A percentile compares a stretch with the other conserved stretches of the same genome.
These are phyloP conservation scores for Denticeps clupeoides DNA, from an alignment of 2,797 vertebrate genomes.

Conservation along the genomic window DNA sequence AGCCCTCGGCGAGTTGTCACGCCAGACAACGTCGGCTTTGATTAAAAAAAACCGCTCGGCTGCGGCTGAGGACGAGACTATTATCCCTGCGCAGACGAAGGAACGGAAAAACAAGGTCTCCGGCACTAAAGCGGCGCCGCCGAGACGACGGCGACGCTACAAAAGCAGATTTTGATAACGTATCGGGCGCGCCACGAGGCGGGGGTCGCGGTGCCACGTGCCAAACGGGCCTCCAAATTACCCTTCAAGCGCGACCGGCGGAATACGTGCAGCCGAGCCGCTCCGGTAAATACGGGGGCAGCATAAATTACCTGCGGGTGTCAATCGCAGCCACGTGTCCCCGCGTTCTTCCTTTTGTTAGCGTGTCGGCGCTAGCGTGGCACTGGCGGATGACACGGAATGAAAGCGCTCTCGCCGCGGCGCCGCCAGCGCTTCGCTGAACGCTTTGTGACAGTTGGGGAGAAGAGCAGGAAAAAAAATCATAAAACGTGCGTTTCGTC, in stretches of 20 bases:
- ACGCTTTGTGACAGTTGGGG: constrained; percentile 62
- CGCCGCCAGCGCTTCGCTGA: constrained; percentile 51
- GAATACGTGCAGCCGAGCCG: constrained; percentile 40
- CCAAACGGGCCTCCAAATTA: constrained; percentile 64
- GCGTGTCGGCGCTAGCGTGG: constrained; percentile 58
- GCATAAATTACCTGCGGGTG: constrained; percentile 68
- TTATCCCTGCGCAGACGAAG: constrained; percentile 46
- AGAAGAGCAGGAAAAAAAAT: no score
- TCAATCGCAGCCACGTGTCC: constrained; percentile 56
- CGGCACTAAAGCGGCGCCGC: constrained; percentile 55
- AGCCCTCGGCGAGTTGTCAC: constrained; percentile 38
- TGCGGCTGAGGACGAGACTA: constrained; percentile 45
- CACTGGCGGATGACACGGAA: constrained; percentile 61
- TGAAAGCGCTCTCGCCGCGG: constrained; percentile 57
- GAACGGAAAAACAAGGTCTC: constrained; percentile 54
- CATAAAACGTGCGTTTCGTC: constrained; percentile 55
- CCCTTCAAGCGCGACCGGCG: constrained; percentile 52
- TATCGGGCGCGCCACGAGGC: constrained; percentile 42
- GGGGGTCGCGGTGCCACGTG: constrained; percentile 42
- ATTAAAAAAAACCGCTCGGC: constrained; percentile 48
- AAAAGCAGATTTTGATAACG: constrained; percentile 55
- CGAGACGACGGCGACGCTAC: constrained; percentile 42
- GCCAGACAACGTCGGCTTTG: constrained; percentile 46
- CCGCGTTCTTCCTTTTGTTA: constrained; percentile 64
- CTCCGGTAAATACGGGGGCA: constrained; percentile 58